Percentiles rank a stretch among this genome's conserved stretches.
These are phyloP conservation scores for Phenganax subtilis DNA, from an alignment of 92 coral and sea anemone species.

Conservation along the genomic window DNA sequence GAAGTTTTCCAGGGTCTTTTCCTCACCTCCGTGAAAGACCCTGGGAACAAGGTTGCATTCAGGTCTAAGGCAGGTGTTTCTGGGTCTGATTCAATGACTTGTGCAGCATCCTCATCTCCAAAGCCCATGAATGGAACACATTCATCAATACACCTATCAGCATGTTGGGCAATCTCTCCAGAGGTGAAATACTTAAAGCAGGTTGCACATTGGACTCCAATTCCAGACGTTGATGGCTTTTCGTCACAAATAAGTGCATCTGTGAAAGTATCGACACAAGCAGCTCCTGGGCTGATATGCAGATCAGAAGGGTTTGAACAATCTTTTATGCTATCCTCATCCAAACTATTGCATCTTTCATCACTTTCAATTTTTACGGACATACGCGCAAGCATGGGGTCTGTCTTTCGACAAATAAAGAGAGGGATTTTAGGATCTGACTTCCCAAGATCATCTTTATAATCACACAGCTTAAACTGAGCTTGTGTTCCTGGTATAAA, in stretches of 20 bases:
- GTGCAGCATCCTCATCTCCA: constrained; percentile 5
- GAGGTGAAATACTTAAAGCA: too few relatives aligned
- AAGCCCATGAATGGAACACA: neutral
- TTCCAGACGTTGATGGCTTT: neutral
- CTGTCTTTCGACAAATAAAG: constrained; percentile 22
- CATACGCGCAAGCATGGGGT: constrained; percentile 17
- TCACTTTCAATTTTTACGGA: constrained; percentile 27
- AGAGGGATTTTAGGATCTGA: constrained; percentile 16
- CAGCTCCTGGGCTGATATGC: neutral
- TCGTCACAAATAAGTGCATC: neutral
- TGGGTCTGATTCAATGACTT: neutral
- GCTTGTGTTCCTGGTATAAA: constrained; percentile 25
- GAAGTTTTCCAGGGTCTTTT: too few relatives aligned
- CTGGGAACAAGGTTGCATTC: too few relatives aligned
- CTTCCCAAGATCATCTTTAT: constrained; percentile 31
- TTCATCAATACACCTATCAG: too few relatives aligned
- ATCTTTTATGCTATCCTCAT: constrained; percentile 21
- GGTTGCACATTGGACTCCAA: too few relatives aligned
- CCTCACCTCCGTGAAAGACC: too few relatives aligned
- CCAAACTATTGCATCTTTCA: constrained; percentile 11
- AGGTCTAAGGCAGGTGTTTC: neutral
- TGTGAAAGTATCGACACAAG: too few relatives aligned
- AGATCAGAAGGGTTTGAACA: neutral
- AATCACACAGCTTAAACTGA: constrained; percentile 29
- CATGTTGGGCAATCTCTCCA: too few relatives aligned